A percentile compares a stretch with the other conserved stretches of the same genome.
Evolutionary conservation across 2,113 vertebrate species (phyloP).

Genomic region (Hylia prasina): DNA sequence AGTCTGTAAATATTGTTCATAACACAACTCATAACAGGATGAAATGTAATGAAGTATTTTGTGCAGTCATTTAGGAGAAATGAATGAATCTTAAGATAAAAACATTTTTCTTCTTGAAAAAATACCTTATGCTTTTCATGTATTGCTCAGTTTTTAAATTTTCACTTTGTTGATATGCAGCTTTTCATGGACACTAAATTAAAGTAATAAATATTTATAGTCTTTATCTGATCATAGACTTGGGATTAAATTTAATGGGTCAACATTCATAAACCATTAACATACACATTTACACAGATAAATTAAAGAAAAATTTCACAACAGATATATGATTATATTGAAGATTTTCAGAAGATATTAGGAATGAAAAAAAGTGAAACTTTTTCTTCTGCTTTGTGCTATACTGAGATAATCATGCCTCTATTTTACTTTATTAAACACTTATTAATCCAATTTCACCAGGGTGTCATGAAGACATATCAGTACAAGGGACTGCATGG

Average conservation of each 20-base stretch:
- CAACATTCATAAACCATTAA: background rate
- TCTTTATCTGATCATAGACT: background rate
- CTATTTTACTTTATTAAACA: background rate
- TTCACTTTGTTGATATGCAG: background rate
- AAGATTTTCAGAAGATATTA: background rate
- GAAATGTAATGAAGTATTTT: background rate
- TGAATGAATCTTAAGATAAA: background rate
- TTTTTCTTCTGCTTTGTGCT: background rate
- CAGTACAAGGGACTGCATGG: background rate
- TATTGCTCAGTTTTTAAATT: background rate
- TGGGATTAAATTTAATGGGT: background rate
- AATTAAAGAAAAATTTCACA: background rate
- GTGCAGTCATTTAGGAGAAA: background rate
- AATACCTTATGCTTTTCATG: background rate
- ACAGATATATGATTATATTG: background rate
- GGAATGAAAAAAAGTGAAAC: background rate
- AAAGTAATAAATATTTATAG: background rate
- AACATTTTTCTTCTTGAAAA: background rate
- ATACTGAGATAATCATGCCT: background rate
- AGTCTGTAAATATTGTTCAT: background rate
- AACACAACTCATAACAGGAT: background rate
- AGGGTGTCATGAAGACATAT: background rate
- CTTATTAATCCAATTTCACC: background rate
- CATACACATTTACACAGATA: background rate
- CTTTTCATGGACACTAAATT: background rate